Evolutionary conservation across 2,888 invertebrate species (phyloP), one percentile per base, ranked within the genome.

Genomic region (Formica aserva): DNA sequence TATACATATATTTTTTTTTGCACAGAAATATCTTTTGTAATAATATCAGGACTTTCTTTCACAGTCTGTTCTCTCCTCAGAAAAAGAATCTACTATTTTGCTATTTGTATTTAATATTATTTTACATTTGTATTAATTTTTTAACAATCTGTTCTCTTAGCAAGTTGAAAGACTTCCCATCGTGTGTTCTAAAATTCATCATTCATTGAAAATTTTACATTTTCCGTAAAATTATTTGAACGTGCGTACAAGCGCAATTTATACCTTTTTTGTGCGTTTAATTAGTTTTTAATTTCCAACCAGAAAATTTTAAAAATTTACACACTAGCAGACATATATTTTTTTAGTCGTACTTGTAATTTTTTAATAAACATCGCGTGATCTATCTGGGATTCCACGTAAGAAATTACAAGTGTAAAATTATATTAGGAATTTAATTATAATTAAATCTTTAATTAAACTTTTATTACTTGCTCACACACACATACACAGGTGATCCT

Each of bases 381-480:
- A 15, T 52, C 48, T n/a, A 22, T 9, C 35, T 22, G 11, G 3
- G 5, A 55, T 35, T 52, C 4, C 15, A 32, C 15, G 35, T 35
- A 1, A 35, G 11, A 55, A 35, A 18, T 55, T 22, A 15, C 29
- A 0, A 9, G 9, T 52, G 9, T 52, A 52, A 71, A 71, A 41
- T 72, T 60, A 57, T 3, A 1, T n/a, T 45, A 29, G 11, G 1
- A 48, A 41, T 29, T 11, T 1, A 22, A 48, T 26, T 18, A 32
- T 32, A 65, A 66, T 18, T 52, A 26, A 26, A 52, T 35, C 18
- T 76, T 48, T 66, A 76, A 76, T 76, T 48, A 67, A 67, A 9
- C 18, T 55, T 55, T 77, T 38, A 38, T 38, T 9, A 55, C 15
- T 35, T 11, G 76, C 26, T 66, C 38, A 35, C 65, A 32, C 32